A percentile compares a stretch with the other conserved stretches of the same genome.
Conservation (phyloP, 1,140 invertebrate genomes). For the Anthonomus grandis region DNA sequence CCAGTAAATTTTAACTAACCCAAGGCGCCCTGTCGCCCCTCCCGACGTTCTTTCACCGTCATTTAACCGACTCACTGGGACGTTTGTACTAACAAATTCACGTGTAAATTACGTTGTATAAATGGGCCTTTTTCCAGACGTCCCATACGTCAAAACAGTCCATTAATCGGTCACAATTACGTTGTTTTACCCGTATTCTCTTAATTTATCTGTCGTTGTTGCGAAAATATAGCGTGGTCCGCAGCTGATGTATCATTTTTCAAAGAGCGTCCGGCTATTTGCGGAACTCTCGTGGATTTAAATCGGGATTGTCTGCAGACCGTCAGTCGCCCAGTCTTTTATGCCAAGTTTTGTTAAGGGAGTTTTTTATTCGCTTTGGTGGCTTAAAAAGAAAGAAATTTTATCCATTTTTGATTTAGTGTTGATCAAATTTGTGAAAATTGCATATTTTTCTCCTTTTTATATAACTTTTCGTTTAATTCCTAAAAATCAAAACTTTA, state of each 20-base stretch:
- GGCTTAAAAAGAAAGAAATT: neutral
- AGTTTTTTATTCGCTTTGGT: neutral
- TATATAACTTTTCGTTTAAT: too few relatives aligned
- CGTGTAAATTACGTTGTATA: neutral
- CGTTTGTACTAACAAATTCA: too few relatives aligned
- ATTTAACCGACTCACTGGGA: too few relatives aligned
- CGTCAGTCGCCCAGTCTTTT: neutral
- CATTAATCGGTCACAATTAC: slow-evolving; percentile 10
- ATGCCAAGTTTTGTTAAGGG: neutral
- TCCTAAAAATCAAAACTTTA: too few relatives aligned
- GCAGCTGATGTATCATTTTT: slow-evolving; percentile 17
- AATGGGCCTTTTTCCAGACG: neutral
- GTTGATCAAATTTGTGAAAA: too few relatives aligned
- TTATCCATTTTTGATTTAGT: neutral
- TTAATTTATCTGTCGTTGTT: slow-evolving; percentile 15
- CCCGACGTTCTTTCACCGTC: too few relatives aligned
- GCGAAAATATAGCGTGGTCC: slow-evolving; percentile 12
- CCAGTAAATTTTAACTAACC: too few relatives aligned
- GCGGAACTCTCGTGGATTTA: slow-evolving; percentile 9
- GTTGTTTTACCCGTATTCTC: slow-evolving; percentile 7
- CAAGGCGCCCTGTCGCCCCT: too few relatives aligned
- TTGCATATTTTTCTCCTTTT: too few relatives aligned
- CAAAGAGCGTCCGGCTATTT: slow-evolving; percentile 4
- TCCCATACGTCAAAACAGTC: slow-evolving; percentile 11
- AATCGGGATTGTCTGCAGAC: slow-evolving; percentile 14